These are phyloP conservation scores for Polydesmus complanatus DNA, from an alignment of 2,888 invertebrate species.

Conservation along the genomic window DNA sequence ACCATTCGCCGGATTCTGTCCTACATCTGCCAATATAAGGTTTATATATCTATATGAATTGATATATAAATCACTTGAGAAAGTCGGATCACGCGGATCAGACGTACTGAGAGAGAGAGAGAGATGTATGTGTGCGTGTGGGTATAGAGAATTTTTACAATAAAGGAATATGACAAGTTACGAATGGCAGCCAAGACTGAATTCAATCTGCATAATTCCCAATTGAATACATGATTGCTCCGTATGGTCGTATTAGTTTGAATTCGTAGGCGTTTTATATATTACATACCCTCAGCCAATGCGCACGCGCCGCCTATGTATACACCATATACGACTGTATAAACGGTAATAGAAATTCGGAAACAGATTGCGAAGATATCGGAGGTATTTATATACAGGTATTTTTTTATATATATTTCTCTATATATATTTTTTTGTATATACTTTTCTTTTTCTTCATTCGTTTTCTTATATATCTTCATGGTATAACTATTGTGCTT, in stretches of 20 bases:
- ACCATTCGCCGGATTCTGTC: neutral
- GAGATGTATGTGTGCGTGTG: neutral
- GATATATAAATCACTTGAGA: neutral
- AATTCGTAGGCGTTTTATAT: neutral
- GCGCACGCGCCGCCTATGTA: too few relatives aligned
- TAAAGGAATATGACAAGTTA: neutral
- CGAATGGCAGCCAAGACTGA: neutral
- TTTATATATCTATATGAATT: neutral
- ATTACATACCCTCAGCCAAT: too few relatives aligned
- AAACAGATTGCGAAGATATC: neutral
- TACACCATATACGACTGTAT: neutral
- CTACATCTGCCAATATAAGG: neutral
- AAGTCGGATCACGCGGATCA: neutral
- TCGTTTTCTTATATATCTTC: too few relatives aligned
- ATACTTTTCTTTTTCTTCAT: neutral
- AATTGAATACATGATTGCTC: neutral
- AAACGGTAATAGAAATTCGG: neutral
- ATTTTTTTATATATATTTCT: neutral
- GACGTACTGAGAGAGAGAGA: neutral
- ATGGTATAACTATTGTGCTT: too few relatives aligned
- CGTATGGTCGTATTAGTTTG: neutral
- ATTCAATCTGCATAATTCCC: neutral
- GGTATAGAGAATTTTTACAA: too few relatives aligned
- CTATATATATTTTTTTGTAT: neutral
- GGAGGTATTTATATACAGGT: neutral